A percentile compares a stretch with the other conserved stretches of the same genome.
Evolutionary conservation across 2,113 vertebrate species (phyloP).

Genomic region (Lipophrys pholis): DNA sequence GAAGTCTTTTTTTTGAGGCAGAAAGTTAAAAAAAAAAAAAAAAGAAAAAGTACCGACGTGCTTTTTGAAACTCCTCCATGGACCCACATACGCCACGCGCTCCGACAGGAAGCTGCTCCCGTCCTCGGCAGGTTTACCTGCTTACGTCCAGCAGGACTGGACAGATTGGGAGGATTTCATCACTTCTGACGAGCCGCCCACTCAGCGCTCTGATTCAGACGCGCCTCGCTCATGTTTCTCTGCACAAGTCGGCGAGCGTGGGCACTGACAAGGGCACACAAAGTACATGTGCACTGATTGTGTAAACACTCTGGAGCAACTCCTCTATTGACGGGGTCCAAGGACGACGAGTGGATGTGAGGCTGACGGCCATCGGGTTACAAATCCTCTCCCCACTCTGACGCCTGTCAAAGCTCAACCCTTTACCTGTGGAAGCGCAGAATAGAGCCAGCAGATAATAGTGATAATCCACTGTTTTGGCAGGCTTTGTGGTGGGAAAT

Average conservation of each 20-base stretch:
- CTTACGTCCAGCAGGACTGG: slow-evolving; percentile 5
- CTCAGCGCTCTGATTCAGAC: slow-evolving; percentile 31
- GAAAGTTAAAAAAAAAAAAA: too few relatives aligned
- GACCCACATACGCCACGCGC: too few relatives aligned
- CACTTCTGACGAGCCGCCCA: slow-evolving; percentile 3
- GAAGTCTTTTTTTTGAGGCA: too few relatives aligned
- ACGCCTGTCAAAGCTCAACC: neutral
- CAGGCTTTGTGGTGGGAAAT: too few relatives aligned
- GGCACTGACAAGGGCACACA: slow-evolving; percentile 25
- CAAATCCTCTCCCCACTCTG: neutral
- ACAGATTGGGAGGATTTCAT: slow-evolving; percentile 28
- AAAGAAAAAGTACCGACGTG: neutral
- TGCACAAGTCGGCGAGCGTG: slow-evolving; percentile 19
- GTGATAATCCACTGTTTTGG: too few relatives aligned
- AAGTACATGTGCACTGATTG: slow-evolving; percentile 65
- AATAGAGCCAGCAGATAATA: too few relatives aligned
- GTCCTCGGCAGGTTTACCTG: neutral
- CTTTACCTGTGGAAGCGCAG: neutral
- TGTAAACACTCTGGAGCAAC: slow-evolving; percentile 44
- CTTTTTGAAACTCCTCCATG: neutral
- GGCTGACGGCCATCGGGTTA: slow-evolving; percentile 61
- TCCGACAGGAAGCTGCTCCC: too few relatives aligned
- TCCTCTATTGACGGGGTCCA: slow-evolving; percentile 66
- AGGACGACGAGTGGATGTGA: slow-evolving; percentile 49
- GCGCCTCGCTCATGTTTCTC: slow-evolving; percentile 17